Conservation (phyloP, 2,113 vertebrate species). For the Poecile atricapillus region DNA sequence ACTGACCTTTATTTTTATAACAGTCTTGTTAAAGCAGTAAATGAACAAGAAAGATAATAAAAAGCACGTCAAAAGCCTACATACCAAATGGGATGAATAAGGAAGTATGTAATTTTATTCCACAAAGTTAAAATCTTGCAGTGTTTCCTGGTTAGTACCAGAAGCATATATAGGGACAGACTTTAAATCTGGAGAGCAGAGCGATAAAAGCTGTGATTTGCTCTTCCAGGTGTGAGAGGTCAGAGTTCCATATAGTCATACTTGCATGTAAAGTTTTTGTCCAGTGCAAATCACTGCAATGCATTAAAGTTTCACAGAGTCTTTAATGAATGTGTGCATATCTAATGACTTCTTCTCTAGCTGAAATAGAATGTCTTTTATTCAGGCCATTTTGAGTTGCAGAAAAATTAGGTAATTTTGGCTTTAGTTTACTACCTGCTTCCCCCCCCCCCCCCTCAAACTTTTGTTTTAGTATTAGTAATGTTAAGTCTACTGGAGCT, state of each 20-base stretch:
- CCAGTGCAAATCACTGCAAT: not conserved
- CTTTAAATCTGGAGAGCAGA: not conserved
- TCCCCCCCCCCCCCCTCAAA: accelerated
- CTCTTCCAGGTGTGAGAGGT: not conserved
- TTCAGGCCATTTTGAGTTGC: not conserved
- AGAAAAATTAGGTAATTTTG: not conserved
- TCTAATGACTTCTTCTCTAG: not conserved
- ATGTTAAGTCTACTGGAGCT: not conserved
- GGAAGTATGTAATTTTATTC: not conserved
- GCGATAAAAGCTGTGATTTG: not conserved
- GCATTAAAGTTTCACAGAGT: not conserved
- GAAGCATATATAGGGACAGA: not conserved
- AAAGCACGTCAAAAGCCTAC: not conserved
- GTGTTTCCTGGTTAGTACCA: not conserved
- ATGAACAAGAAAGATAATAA: not conserved
- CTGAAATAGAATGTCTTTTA: not conserved
- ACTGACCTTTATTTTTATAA: not conserved
- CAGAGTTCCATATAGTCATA: not conserved
- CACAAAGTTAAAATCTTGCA: not conserved
- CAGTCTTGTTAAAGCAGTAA: not conserved
- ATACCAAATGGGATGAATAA: not conserved
- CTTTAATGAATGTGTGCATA: not conserved
- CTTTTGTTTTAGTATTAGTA: not conserved
- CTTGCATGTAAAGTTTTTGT: not conserved
- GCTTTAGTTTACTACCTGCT: not conserved